Percentiles rank a stretch among this genome's conserved stretches.
These are phyloP conservation scores for Karalla daura DNA, from an alignment of 2,797 vertebrate species.

Conservation along the genomic window DNA sequence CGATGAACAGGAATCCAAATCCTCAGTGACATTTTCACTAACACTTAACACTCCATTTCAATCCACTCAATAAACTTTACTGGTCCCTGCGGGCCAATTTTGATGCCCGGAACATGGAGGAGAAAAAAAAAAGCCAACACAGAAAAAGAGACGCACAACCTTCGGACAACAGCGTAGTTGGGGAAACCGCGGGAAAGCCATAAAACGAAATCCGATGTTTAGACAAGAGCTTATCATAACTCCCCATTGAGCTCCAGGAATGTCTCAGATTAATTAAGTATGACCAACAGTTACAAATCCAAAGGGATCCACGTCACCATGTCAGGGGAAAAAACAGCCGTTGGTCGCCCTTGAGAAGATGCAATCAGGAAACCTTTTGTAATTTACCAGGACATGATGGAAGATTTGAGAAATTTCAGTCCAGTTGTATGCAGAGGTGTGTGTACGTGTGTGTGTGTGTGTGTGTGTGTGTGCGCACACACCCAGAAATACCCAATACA, in stretches of 20 bases:
- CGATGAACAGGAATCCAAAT: conserved; percentile 61
- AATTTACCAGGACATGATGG: background rate
- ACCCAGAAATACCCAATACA: background rate
- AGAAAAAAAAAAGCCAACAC: background rate
- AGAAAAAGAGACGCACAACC: background rate
- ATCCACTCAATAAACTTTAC: conserved; percentile 61
- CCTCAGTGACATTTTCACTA: conserved; percentile 60
- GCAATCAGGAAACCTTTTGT: background rate
- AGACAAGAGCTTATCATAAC: background rate
- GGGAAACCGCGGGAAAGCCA: background rate
- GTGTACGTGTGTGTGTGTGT: background rate
- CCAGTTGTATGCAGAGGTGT: too few relatives aligned
- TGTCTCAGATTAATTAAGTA: background rate
- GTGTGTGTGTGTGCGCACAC: background rate
- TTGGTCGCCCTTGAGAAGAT: background rate
- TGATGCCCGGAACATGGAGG: conserved; percentile 9
- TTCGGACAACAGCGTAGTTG: background rate
- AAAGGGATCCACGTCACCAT: background rate
- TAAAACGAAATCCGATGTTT: background rate
- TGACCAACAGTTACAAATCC: background rate
- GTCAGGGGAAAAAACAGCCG: background rate
- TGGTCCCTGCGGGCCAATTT: conserved; percentile 36
- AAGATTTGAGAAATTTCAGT: background rate
- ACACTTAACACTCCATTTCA: conserved; percentile 62
- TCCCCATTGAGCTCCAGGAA: background rate